phyloP scores from a whole-genome alignment of 2,888 invertebrate species.

The Balanococcus diminutus region DNA sequence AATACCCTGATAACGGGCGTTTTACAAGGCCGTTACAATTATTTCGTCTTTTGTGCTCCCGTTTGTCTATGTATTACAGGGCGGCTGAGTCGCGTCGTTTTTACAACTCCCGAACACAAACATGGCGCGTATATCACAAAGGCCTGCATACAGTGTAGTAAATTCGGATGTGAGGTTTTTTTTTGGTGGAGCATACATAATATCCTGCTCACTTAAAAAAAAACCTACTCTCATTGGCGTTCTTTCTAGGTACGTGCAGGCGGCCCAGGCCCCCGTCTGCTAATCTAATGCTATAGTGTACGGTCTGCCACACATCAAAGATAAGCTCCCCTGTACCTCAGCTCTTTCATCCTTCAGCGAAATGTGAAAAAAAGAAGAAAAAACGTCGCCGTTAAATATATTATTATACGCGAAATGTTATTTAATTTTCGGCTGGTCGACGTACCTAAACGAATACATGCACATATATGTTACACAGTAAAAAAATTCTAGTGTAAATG shows the following conservation, averaged over 20 bases:
- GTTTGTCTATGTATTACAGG: too few relatives aligned
- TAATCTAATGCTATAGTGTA: not conserved
- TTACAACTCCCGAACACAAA: slow-evolving; percentile 4
- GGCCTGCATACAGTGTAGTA: too few relatives aligned
- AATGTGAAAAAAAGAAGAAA: too few relatives aligned
- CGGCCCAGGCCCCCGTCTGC: not conserved
- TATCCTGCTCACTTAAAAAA: not conserved
- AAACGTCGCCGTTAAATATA: not conserved
- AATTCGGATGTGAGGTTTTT: slow-evolving; percentile 14
- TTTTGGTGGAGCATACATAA: not conserved
- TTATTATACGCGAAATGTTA: not conserved
- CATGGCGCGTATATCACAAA: not conserved
- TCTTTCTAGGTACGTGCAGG: not conserved
- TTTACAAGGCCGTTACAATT: slow-evolving; percentile 3
- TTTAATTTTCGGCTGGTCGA: not conserved
- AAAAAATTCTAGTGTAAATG: slow-evolving; percentile 5
- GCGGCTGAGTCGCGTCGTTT: not conserved
- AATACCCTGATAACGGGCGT: slow-evolving; percentile 9
- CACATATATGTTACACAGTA: not conserved
- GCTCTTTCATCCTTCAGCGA: not conserved
- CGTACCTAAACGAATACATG: not conserved
- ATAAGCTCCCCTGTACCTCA: not conserved
- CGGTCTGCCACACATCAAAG: slow-evolving; percentile 35
- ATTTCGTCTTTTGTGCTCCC: slow-evolving; percentile 11
- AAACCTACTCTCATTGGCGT: not conserved